These are phyloP conservation scores for Endomychus coccineus DNA, from an alignment of 2,888 invertebrate genomes.

Conservation along the genomic window DNA sequence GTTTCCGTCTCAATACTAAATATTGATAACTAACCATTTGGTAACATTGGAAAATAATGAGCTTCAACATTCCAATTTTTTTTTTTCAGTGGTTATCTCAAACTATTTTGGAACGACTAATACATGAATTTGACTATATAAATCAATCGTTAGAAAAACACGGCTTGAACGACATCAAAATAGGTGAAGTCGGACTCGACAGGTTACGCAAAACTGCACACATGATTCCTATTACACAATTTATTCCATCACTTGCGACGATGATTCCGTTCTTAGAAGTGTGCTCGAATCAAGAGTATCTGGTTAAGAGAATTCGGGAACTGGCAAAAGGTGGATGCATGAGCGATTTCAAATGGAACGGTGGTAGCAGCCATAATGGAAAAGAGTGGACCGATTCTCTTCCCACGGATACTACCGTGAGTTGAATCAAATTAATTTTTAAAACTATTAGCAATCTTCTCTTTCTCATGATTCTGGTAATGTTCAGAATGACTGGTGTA, in stretches of 20 bases:
- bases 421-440: too few species aligned
- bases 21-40: too few species aligned
- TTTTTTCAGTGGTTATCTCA: slow-evolving; percentile 71
- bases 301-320: slow-evolving; percentile 70
- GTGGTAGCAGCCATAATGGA: slow-evolving; percentile 65
- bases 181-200: slow-evolving; percentile 64
- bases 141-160: slow-evolving; percentile 64
- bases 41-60: too few species aligned
- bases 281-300: slow-evolving; percentile 77
- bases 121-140: slow-evolving; percentile 63
- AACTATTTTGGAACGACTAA: slow-evolving; percentile 71
- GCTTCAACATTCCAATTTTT: too few species aligned
- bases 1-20: too few species aligned
- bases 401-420: slow-evolving; percentile 81
- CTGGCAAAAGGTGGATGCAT: slow-evolving; percentile 79
- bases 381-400: slow-evolving; percentile 74
- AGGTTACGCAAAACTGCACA: slow-evolving; percentile 67
- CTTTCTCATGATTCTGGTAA: too few species aligned
- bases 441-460: too few species aligned
- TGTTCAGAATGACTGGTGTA: too few species aligned
- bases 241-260: slow-evolving; percentile 52
- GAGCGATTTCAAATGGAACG: slow-evolving; percentile 82
- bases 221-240: slow-evolving; percentile 45
- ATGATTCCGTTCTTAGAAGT: slow-evolving; percentile 76
- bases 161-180: slow-evolving; percentile 58